phyloP scores from a whole-genome alignment of 2,797 vertebrate genomes.

The Esox masquinongy region DNA sequence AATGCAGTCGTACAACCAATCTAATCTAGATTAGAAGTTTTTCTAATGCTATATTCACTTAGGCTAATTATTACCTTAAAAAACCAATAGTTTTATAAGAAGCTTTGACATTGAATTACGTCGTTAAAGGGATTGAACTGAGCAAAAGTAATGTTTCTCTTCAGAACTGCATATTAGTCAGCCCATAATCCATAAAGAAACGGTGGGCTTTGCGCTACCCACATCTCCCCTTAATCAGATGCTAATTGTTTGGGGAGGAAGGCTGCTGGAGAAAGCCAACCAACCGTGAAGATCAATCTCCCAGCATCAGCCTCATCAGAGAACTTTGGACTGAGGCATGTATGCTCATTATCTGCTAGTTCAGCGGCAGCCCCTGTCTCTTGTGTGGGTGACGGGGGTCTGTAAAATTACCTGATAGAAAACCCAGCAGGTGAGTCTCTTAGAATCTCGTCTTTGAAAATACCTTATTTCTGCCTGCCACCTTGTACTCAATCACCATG shows the following conservation, averaged over 20 bases:
- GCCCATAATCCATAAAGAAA: slow-evolving; percentile 7
- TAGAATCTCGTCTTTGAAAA: too few species aligned
- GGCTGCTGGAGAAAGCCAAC: slow-evolving; percentile 22
- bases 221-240: slow-evolving; percentile 24
- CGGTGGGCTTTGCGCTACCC: neutral
- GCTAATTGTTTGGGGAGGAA: slow-evolving; percentile 33
- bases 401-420: neutral
- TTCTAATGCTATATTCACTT: neutral
- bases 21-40: neutral
- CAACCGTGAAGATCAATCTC: slow-evolving; percentile 41
- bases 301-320: slow-evolving; percentile 34
- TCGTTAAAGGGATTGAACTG: neutral
- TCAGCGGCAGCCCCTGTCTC: neutral
- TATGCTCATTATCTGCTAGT: slow-evolving; percentile 26
- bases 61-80: slow-evolving; percentile 47
- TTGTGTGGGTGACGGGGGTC: neutral
- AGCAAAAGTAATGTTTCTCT: neutral
- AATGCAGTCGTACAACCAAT: neutral
- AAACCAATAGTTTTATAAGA: slow-evolving; percentile 34
- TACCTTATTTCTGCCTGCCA: neutral
- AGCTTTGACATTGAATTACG: neutral
- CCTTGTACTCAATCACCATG: neutral
- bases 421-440: slow-evolving; percentile 12
- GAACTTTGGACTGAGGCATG: slow-evolving; percentile 23
- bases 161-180: neutral